Evolutionary conservation across 2,797 vertebrate species (phyloP).

Genomic region (Urophycis tenuis): DNA sequence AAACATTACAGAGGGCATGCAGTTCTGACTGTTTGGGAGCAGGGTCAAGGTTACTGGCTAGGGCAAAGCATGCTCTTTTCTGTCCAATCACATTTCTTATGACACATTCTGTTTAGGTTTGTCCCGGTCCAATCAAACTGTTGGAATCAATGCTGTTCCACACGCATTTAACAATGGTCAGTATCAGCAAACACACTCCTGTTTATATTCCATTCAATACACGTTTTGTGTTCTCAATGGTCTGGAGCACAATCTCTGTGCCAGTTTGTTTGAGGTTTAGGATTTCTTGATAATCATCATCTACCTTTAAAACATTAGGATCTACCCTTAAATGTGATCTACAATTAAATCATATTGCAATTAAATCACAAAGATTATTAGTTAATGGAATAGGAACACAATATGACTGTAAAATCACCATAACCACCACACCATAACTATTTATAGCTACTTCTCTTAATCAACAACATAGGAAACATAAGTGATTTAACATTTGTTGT

Average conservation of each 20-base stretch:
- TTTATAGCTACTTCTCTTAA: not conserved
- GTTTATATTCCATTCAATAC: not conserved
- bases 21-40: slow-evolving; percentile 15
- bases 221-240: not conserved
- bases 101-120: not conserved
- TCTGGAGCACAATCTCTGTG: not conserved
- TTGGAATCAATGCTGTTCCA: not conserved
- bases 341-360: not conserved
- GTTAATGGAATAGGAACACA: not conserved
- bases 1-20: slow-evolving; percentile 39
- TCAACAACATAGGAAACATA: not conserved
- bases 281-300: not conserved
- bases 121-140: not conserved
- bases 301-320: not conserved
- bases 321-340: not conserved
- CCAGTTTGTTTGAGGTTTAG: not conserved
- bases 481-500: not conserved
- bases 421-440: no score
- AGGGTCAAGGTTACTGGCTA: slow-evolving; percentile 3
- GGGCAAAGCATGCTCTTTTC: slow-evolving; percentile 22
- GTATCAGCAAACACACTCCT: not conserved
- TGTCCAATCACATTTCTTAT: not conserved
- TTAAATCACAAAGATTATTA: not conserved
- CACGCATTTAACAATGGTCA: not conserved
- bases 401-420: not conserved